Evolutionary conservation across 2,888 invertebrate genomes (phyloP).

Genomic region (Thera obeliscata): DNA sequence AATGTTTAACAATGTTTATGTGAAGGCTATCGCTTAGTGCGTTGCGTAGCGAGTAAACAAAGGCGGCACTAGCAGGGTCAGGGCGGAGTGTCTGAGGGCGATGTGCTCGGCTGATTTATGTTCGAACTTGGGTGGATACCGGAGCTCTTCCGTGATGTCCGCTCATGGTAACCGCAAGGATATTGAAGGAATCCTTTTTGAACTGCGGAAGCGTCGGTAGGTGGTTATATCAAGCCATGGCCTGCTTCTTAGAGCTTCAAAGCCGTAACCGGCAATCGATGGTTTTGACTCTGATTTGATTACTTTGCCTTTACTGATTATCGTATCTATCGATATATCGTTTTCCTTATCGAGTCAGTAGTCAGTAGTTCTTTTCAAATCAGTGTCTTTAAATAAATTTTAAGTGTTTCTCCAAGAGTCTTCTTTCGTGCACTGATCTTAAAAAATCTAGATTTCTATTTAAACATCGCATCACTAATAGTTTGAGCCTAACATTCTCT

Average conservation of each 20-base stretch:
- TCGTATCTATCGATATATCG: no score
- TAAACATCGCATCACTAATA: constrained; percentile 48
- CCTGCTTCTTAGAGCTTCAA: background rate
- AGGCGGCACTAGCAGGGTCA: constrained; percentile 64
- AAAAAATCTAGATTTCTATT: background rate
- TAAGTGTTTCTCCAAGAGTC: no score
- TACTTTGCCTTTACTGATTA: background rate
- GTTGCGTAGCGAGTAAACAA: constrained; percentile 65
- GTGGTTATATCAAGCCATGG: constrained; percentile 5
- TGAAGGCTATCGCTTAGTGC: constrained; percentile 62
- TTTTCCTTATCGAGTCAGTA: no score
- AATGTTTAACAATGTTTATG: constrained; percentile 58
- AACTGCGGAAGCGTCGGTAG: constrained; percentile 29
- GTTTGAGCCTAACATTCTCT: constrained; percentile 51
- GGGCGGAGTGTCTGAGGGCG: constrained; percentile 67
- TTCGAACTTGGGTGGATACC: constrained; percentile 60
- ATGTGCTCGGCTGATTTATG: constrained; percentile 76
- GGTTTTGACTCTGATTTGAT: background rate
- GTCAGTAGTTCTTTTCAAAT: no score
- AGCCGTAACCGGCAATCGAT: background rate
- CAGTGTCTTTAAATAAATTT: no score
- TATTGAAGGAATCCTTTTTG: constrained; percentile 38
- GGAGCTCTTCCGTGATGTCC: constrained; percentile 78
- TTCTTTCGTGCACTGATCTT: background rate
- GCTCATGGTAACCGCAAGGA: constrained; percentile 70